phyloP scores from a whole-genome alignment of 2,888 invertebrate species.

The Lepas anatifera region DNA sequence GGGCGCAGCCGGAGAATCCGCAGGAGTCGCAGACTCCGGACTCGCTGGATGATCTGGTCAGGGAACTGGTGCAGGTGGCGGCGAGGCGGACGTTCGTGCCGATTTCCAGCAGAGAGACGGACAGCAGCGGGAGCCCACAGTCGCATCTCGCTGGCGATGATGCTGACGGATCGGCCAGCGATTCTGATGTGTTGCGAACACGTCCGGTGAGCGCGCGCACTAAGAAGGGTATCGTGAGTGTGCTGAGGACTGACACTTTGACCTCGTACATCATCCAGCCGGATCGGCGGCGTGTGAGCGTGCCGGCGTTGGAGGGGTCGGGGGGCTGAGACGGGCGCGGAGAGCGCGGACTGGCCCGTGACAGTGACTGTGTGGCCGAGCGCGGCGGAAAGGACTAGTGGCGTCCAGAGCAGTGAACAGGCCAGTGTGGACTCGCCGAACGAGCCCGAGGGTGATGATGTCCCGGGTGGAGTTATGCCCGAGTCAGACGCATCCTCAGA shows the following conservation, averaged over 20 bases:
- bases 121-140: not conserved
- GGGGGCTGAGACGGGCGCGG: slow-evolving; percentile 14
- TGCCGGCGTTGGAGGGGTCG: slow-evolving; percentile 17
- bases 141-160: too few relatives aligned
- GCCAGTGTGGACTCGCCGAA: not conserved
- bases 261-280: slow-evolving; percentile 19
- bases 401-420: not conserved
- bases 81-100: not conserved
- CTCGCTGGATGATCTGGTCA: not conserved
- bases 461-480: too few relatives aligned
- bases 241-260: slow-evolving; percentile 15
- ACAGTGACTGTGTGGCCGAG: too few relatives aligned
- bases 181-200: too few relatives aligned
- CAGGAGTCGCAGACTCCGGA: not conserved
- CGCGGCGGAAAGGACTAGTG: too few relatives aligned
- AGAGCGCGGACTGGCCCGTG: too few relatives aligned
- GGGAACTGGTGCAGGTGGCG: not conserved
- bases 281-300: slow-evolving; percentile 15
- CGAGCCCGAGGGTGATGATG: not conserved
- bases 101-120: not conserved
- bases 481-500: too few relatives aligned
- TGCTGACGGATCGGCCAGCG: too few relatives aligned
- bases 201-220: slow-evolving; percentile 16
- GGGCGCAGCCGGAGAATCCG: not conserved
- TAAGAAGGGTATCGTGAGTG: slow-evolving; percentile 20